Evolutionary conservation across 2,888 invertebrate species (phyloP), one percentile per base, ranked within the genome.

Genomic region (Oligia latruncula): DNA sequence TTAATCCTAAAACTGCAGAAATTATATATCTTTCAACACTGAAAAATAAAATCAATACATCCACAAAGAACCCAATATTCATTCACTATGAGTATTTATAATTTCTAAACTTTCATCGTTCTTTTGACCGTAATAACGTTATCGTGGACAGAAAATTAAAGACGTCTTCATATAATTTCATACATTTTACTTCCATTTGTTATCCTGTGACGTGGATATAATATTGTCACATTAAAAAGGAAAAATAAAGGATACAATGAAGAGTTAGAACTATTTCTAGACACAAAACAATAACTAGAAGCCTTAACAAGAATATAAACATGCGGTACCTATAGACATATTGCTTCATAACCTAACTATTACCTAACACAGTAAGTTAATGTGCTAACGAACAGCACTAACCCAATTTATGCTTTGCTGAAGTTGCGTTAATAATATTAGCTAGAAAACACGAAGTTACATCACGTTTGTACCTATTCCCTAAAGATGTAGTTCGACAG

Each of bases 341-440:
- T 75, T 74, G 81, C 52, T 77, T 81, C 65, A 75, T 86, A 74
- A 73, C 60, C 23, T 58, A 75, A 78, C 83, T 80, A 74, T 77
- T 80, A 60, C 58, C 35, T 71, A 78, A 83, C 60, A 66, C 58
- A 65, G 43, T 52, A 17, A 74, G 80, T 74, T 80, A 83, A 86
- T 81, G 72, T 68, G 67, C 62, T 86, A 79, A 86, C 72, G 64
- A 81, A 81, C 70, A 23, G 55, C n/a, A 40, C 64, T 73, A 80
- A 77, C 58, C 29, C 58, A 40, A 65, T 77, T 84, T 81, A 83
- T 64, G 62, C 62, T 81, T 74, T 23, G 43, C 43, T 68, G 43
- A 17, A 74, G 71, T 73, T 72, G 49, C 35, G n/a, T 15, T 55
- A 75, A 74, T 46, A 74, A 74, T 67, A 74, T 81, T 81, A 75